Evolutionary conservation across 2,113 vertebrate genomes (phyloP).

Genomic region (Hyaena hyaena): DNA sequence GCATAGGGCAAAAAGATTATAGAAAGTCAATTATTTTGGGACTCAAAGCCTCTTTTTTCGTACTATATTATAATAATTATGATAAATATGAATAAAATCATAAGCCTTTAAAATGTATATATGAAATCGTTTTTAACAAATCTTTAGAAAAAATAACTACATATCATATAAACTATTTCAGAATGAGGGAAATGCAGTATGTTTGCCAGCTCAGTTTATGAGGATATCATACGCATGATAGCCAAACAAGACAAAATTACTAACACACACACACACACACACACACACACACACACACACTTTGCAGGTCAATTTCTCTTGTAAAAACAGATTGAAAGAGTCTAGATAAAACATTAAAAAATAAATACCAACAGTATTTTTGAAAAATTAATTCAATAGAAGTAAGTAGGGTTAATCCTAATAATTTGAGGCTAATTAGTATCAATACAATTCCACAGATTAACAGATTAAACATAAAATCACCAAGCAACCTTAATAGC

Average conservation of each 20-base stretch:
- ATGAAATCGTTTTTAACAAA: not conserved
- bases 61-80: not conserved
- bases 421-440: not conserved
- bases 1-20: not conserved
- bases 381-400: not conserved
- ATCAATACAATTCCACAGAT: not conserved
- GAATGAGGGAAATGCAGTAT: not conserved
- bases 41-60: not conserved
- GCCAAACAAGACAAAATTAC: not conserved
- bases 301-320: not conserved
- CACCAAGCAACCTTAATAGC: no score
- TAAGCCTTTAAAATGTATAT: not conserved
- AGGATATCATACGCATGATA: not conserved
- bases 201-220: not conserved
- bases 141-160: not conserved
- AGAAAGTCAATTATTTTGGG: not conserved
- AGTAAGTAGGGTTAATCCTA: not conserved
- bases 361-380: not conserved
- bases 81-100: not conserved
- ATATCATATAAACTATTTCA: not conserved
- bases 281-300: not conserved
- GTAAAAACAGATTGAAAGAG: not conserved
- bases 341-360: not conserved
- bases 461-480: not conserved
- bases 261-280: not conserved